Base-by-base conservation (phyloP, 2,888 invertebrate genomes). In the Eilema griseolum region DNA sequence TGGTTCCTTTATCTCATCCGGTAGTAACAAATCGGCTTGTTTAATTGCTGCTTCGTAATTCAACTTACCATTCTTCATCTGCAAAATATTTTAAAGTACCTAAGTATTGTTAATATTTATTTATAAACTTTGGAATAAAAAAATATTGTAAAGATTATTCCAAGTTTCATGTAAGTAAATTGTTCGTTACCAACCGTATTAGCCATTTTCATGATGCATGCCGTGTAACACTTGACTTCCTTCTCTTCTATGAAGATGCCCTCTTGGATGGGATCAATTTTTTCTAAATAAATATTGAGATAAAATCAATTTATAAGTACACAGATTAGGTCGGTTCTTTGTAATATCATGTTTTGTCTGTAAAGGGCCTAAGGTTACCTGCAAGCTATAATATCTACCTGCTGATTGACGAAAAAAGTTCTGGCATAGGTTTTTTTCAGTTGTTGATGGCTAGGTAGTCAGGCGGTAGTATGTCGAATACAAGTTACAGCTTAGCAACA, bases 61-160 rank as follows among this genome's bases (percentile, higher is more conserved):
- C 7, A 96, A 69, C 82, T 93, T 93, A 0, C 95, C 95, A 73
- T 95, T 95, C 89, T 96, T 96, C 26, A 95, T 87, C 96, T 95
- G 16, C 10, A 61, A 67, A 23, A n/a, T 4, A 28, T 16, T 8
- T 61, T 63, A 0, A 16, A 61, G 31, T 33, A n/a, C n/a, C n/a
- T n/a, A 33, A 61, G 12, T 41, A 16, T 41, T 41, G 2, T 41
- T 41, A 41, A 41, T 37, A 37, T 33, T 33, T 33, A 33, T 33
- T 33, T 33, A 33, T 8, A 14, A 33, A 33, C 8, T 1, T 33
- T 10, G 1, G 8, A 33, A 33, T 10, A 3, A 7, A 37, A 41
- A 16, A 12, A 12, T 33, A 23, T 33, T 26, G 28, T 26, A 61
- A 3, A 20, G 20, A 5, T 16, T n/a, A 23, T 23, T 61, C 14